Conservation (phyloP, 2,888 invertebrate genomes). For the Dichetophora obliterata region DNA sequence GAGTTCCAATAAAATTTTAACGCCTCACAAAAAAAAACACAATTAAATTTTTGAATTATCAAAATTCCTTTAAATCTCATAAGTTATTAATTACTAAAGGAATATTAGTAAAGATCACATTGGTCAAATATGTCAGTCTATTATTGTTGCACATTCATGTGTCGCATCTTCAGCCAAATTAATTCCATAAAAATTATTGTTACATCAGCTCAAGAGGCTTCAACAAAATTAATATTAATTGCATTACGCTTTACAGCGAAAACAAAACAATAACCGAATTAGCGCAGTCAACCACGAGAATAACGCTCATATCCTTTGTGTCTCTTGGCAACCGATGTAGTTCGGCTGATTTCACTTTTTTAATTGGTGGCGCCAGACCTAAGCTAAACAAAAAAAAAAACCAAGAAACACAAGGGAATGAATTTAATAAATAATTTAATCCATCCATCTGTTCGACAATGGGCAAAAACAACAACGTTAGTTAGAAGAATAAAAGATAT, state of each 20-base stretch:
- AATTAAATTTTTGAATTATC: no score
- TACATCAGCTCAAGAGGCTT: neutral
- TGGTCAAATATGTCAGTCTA: no score
- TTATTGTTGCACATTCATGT: no score
- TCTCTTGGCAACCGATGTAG: neutral
- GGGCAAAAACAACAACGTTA: neutral
- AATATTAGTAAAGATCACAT: no score
- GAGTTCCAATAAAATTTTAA: no score
- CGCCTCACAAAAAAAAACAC: no score
- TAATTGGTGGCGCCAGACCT: conserved; percentile 20
- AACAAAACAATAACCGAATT: neutral
- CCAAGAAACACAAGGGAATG: neutral
- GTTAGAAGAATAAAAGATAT: no score
- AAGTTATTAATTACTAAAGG: no score
- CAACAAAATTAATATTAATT: conserved; percentile 18
- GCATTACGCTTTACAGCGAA: conserved; percentile 13
- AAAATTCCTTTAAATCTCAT: no score
- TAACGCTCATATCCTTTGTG: neutral
- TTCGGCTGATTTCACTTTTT: conserved; percentile 26
- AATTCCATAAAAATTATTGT: neutral
- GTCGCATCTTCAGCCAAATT: no score
- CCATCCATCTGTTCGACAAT: conserved; percentile 15
- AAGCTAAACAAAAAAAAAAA: neutral
- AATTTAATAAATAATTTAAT: conserved; percentile 19
- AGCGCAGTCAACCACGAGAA: neutral